Evolutionary conservation across 2,113 vertebrate species (phyloP), one percentile per base, ranked within the genome.

Genomic region (Willisornis vidua): DNA sequence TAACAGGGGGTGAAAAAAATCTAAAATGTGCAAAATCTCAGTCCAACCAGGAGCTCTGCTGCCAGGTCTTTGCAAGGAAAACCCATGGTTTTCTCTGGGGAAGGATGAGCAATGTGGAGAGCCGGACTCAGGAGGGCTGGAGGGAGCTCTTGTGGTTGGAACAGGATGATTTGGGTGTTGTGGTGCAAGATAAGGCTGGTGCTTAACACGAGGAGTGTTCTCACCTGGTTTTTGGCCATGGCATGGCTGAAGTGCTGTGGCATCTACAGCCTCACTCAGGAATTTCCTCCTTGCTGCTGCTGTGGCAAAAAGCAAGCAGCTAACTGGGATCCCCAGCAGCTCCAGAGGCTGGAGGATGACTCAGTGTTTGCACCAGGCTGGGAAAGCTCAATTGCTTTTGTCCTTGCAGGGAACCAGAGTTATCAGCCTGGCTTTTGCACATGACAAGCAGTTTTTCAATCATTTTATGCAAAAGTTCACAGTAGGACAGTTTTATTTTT

Each of bases 401-500:
- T 67, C 91, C 82, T 75, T 68, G 74, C 3, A 68, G 82, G 73
- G 83, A 85, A 7, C 10, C 3, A 1, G 24, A 4, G 20, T 33
- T 67, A 59, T 59, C 90, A 63, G 90, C 51, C 77, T 10, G 10
- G 59, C 58, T 84, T 51, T 31, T 67, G 81, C 74, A 19, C 35
- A 3, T 1, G 52, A 63, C 19, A 4, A 67, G 88, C 70, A 55
- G 45, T 1, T 85, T 80, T 52, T 51, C 4, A 3, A 57, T 35
- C 33, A 2, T 18, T 79, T 59, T 2, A 35, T 68, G 75, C 82
- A 57, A 20, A 85, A 93, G 89, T 94, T 92, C 79, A 68, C 66
- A 79, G 94, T 2, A 85, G 89, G 85, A 65, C 83, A 73, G 45
- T 85, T 88, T 7, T 79, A 92, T 85, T 93, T 94, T 88, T 93